phyloP scores from a whole-genome alignment of 2,888 invertebrate species.

The Agrotis clavis region DNA sequence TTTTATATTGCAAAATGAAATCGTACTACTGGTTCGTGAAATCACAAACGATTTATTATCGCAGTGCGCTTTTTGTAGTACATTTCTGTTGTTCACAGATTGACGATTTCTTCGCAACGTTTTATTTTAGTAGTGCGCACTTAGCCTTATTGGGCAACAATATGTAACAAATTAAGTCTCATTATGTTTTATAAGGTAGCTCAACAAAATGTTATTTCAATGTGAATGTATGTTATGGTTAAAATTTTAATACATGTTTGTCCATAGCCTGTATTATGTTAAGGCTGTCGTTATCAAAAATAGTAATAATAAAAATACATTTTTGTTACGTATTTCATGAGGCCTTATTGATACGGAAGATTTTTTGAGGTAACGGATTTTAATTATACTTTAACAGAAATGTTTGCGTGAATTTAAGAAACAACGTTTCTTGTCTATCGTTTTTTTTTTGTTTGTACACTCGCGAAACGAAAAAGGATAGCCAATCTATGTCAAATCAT shows the following conservation, averaged over 20 bases:
- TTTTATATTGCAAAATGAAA: too few relatives aligned
- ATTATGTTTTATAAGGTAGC: not conserved
- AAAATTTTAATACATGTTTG: conserved; percentile 21
- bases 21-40: too few relatives aligned
- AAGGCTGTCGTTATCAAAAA: conserved; percentile 48
- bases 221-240: not conserved
- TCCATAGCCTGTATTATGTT: not conserved
- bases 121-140: too few relatives aligned
- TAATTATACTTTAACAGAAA: not conserved
- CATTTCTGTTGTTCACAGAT: too few relatives aligned
- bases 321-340: conserved; percentile 21
- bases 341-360: conserved; percentile 30
- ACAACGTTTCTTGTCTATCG: conserved; percentile 8
- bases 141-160: not conserved
- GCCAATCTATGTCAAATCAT: not conserved
- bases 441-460: not conserved
- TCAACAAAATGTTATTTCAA: not conserved
- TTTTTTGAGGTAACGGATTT: conserved; percentile 44
- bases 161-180: not conserved
- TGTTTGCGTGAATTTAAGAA: conserved; percentile 14
- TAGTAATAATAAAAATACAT: conserved; percentile 21
- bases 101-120: too few relatives aligned
- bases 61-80: too few relatives aligned
- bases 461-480: not conserved
- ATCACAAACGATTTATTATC: too few relatives aligned